These are phyloP conservation scores for Tanaodytes sp. DNA, from an alignment of 2,888 invertebrate species.

Conservation along the genomic window DNA sequence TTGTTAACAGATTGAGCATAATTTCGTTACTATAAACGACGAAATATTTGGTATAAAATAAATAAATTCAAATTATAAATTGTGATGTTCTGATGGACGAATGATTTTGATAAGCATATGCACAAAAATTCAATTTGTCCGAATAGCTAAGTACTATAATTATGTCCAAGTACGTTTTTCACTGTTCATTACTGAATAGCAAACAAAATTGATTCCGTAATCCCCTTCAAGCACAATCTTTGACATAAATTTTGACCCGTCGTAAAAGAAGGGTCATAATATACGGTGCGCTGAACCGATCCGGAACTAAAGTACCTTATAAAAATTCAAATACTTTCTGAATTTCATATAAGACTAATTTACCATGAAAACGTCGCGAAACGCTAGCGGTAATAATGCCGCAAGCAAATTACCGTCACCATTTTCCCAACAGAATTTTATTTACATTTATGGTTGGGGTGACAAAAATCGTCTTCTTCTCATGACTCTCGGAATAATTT, in stretches of 20 bases:
- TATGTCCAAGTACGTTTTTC: slow-evolving; percentile 21
- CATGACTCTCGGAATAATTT: no score
- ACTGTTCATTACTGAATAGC: no score
- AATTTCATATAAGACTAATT: slow-evolving; percentile 27
- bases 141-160: slow-evolving; percentile 18
- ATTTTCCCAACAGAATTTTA: no score
- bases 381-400: neutral
- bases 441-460: no score
- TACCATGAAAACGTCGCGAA: slow-evolving; percentile 22
- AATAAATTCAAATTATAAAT: no score
- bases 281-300: slow-evolving; percentile 24
- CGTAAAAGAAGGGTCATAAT: slow-evolving; percentile 17
- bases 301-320: slow-evolving; percentile 30
- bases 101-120: no score
- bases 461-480: no score
- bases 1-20: no score
- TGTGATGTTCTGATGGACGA: no score
- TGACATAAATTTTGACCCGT: slow-evolving; percentile 36
- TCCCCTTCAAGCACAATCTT: slow-evolving; percentile 24
- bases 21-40: no score
- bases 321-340: slow-evolving; percentile 39
- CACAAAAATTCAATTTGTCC: neutral
- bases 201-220: slow-evolving; percentile 38
- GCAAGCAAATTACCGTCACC: slow-evolving; percentile 10
- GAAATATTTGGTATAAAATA: no score